These are phyloP conservation scores for Aepyceros melampus DNA, from an alignment of 2,113 vertebrate genomes.

Conservation along the genomic window DNA sequence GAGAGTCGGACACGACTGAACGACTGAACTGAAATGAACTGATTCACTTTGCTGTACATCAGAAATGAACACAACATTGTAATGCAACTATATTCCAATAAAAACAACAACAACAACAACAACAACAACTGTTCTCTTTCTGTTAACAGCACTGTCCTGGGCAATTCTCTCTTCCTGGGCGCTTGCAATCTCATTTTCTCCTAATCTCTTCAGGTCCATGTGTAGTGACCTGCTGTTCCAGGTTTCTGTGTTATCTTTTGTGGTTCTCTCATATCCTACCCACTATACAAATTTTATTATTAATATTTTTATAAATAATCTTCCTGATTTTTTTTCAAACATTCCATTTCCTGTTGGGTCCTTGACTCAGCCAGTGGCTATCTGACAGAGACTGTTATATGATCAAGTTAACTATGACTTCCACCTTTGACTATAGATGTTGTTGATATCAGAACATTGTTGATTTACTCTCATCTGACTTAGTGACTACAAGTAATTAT, in stretches of 20 bases:
- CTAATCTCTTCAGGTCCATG: background rate
- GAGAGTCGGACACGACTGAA: background rate
- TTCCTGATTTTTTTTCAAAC: background rate
- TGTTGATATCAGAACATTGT: background rate
- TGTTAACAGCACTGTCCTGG: background rate
- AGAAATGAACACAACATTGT: background rate
- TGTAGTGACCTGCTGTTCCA: background rate
- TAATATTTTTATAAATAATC: background rate
- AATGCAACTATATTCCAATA: background rate
- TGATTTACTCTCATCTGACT: background rate
- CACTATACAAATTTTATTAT: background rate
- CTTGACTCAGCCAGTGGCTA: background rate
- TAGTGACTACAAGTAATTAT: background rate
- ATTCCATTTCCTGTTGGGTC: background rate
- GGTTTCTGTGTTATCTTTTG: background rate
- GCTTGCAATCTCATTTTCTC: background rate
- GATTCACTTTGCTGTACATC: background rate
- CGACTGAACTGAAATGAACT: background rate
- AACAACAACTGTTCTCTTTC: background rate
- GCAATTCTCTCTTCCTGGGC: background rate
- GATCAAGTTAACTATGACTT: background rate
- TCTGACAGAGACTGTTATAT: background rate
- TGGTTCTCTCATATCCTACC: background rate
- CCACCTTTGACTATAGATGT: background rate
- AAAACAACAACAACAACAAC: background rate